A percentile compares a stretch with the other conserved stretches of the same genome.
Evolutionary conservation across 2,888 invertebrate species (phyloP).

Genomic region (Drosophila antonietae): DNA sequence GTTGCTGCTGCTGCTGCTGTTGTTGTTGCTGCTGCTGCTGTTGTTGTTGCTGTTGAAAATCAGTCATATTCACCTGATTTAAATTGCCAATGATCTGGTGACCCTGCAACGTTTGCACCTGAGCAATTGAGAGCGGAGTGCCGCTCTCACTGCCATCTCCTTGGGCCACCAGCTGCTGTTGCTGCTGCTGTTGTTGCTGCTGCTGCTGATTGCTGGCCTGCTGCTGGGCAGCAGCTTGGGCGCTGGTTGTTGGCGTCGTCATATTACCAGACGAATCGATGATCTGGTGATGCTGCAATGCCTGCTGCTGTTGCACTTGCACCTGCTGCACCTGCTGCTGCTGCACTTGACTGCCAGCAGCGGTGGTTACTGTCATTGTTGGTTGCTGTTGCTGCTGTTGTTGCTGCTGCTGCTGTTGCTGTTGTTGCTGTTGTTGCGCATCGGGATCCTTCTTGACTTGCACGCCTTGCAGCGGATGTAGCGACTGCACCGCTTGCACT

Average conservation of each 20-base stretch:
- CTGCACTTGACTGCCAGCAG: conserved; percentile 71
- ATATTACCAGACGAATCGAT: conserved; percentile 84
- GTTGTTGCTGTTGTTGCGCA: conserved; percentile 73
- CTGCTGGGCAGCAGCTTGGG: conserved; percentile 72
- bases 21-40: conserved; percentile 55
- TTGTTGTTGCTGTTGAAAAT: conserved; percentile 82
- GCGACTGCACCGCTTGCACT: conserved; percentile 83
- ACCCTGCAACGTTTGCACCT: conserved; percentile 85
- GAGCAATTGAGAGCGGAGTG: conserved; percentile 84
- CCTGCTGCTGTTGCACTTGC: conserved; percentile 74
- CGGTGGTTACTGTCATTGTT: conserved; percentile 66
- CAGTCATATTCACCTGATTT: conserved; percentile 85
- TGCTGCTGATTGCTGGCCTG: conserved; percentile 68
- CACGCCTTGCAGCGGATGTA: conserved; percentile 83
- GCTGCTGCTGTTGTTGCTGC: conserved; percentile 64
- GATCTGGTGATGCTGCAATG: conserved; percentile 83
- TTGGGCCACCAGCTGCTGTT: conserved; percentile 84
- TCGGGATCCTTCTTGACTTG: conserved; percentile 85
- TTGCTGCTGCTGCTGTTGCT: conserved; percentile 58
- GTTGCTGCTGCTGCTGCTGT: conserved; percentile 52
- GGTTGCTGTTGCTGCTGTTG: conserved; percentile 72
- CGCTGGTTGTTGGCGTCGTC: conserved; percentile 81
- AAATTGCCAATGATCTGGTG: conserved; percentile 85
- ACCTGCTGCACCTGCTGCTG: conserved; percentile 75
- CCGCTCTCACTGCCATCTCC: conserved; percentile 84